Conservation (phyloP, 2,797 vertebrate genomes). For the Enoplosus armatus region DNA sequence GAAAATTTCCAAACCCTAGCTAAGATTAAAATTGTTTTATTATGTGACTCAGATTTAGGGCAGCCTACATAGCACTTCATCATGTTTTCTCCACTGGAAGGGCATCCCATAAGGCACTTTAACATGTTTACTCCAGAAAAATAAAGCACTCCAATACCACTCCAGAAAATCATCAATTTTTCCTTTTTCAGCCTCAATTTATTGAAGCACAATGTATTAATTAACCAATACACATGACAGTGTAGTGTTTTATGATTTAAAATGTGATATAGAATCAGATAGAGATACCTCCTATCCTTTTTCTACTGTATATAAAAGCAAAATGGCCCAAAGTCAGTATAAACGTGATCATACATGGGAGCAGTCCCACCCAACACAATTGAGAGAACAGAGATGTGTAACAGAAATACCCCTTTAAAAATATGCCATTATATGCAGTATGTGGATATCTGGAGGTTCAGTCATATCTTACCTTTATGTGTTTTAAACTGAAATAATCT, state of each 20-base stretch:
- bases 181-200: not conserved
- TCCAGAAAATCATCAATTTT: too few species aligned
- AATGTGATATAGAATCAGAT: not conserved
- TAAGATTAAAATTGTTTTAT: too few species aligned
- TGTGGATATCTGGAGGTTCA: constrained; percentile 31
- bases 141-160: not conserved
- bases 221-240: not conserved
- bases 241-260: not conserved
- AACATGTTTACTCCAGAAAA: too few species aligned
- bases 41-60: too few species aligned
- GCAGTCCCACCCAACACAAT: not conserved
- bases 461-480: constrained; percentile 53
- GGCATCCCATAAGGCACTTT: too few species aligned
- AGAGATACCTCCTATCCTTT: not conserved
- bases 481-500: constrained; percentile 68
- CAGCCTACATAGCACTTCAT: too few species aligned
- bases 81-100: too few species aligned
- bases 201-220: constrained; percentile 1
- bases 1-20: too few species aligned
- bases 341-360: not conserved
- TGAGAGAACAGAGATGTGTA: not conserved
- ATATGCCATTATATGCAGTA: not conserved
- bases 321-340: not conserved
- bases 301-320: not conserved
- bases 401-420: not conserved